Percentiles rank a stretch among this genome's conserved stretches.
Evolutionary conservation across 2,888 invertebrate genomes (phyloP).

Genomic region (Sympetrum striolatum): DNA sequence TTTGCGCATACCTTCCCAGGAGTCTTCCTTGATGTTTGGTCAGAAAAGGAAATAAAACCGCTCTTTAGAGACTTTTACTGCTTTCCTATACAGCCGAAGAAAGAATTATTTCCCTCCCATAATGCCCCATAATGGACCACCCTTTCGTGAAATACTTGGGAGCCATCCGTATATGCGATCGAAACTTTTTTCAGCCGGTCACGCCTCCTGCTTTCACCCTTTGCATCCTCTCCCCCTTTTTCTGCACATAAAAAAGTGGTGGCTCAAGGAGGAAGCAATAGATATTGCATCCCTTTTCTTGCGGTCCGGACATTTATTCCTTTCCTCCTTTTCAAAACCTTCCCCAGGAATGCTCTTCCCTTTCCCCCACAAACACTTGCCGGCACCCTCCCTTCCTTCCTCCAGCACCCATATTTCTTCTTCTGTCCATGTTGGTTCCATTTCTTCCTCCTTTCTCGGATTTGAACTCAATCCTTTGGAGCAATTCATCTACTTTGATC

Average conservation of each 20-base stretch:
- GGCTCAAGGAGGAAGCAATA: background rate
- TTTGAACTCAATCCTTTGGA: background rate
- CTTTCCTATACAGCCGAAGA: too few species aligned
- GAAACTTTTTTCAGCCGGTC: background rate
- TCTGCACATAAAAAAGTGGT: background rate
- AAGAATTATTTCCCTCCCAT: too few species aligned
- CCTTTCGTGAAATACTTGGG: too few species aligned
- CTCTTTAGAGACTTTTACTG: too few species aligned
- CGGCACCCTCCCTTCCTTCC: background rate
- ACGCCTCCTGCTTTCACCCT: background rate
- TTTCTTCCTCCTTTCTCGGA: background rate
- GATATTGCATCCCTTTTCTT: constrained; percentile 28
- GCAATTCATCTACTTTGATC: background rate
- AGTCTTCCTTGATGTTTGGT: too few species aligned
- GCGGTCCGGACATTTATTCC: constrained; percentile 14
- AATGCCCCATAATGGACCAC: too few species aligned
- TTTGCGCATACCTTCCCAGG: too few species aligned
- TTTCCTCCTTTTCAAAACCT: background rate
- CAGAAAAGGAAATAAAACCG: too few species aligned
- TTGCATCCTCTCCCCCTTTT: background rate
- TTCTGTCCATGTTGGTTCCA: background rate
- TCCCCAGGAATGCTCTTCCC: constrained; percentile 24
- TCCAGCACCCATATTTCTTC: background rate
- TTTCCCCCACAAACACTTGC: background rate
- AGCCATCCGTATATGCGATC: too few species aligned